Evolutionary conservation across 2,888 invertebrate genomes (phyloP).

Genomic region (Xylophagus ater): DNA sequence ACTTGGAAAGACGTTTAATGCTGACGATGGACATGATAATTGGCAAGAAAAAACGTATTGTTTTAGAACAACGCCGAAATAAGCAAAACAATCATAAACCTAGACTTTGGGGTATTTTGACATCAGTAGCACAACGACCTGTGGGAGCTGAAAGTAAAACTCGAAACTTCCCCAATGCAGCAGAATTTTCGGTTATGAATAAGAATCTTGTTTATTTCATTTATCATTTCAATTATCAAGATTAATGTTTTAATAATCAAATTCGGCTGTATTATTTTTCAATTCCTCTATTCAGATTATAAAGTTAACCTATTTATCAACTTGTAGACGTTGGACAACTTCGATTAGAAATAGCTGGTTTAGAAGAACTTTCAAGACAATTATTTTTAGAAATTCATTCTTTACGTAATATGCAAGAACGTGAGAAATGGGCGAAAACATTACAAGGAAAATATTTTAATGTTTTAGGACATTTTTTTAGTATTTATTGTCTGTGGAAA

Average conservation of each 20-base stretch:
- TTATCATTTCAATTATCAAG: constrained; percentile 5
- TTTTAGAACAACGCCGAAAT: constrained; percentile 44
- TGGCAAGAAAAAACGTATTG: constrained; percentile 88
- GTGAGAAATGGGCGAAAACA: constrained; percentile 89
- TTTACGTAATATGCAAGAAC: constrained; percentile 80
- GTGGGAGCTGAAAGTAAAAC: constrained; percentile 54
- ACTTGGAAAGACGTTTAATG: constrained; percentile 78
- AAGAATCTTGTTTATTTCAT: neutral
- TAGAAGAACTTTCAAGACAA: constrained; percentile 89
- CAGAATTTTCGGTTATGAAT: no score
- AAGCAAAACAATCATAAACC: constrained; percentile 37
- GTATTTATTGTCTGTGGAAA: constrained; percentile 96
- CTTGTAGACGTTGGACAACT: constrained; percentile 64
- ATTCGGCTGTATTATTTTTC: no score
- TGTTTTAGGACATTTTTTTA: constrained; percentile 95
- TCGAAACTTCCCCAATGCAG: no score
- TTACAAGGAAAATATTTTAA: constrained; percentile 98
- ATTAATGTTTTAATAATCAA: no score
- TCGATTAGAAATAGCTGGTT: constrained; percentile 69
- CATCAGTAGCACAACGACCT: constrained; percentile 44
- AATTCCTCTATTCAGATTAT: no score
- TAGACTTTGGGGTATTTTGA: constrained; percentile 66
- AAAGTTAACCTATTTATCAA: no score
- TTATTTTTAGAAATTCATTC: constrained; percentile 95
- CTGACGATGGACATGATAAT: constrained; percentile 96